Evolutionary conservation across 2,113 vertebrate species (phyloP).

Genomic region (Brienomyrus longianalis): DNA sequence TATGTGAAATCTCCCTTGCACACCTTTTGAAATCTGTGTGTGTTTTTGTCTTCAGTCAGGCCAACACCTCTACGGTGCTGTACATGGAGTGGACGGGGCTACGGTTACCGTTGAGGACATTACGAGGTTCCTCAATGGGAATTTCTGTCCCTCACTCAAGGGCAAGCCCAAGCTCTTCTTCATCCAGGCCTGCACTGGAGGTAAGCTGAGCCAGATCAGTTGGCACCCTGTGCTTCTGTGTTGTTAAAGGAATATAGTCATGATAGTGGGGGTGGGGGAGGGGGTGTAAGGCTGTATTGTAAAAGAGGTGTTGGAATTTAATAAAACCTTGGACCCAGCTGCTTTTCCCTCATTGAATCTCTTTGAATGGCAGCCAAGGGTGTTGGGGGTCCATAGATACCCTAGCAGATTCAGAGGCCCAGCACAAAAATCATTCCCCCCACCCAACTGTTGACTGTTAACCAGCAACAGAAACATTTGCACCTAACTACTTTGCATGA

Average conservation of each 20-base stretch:
- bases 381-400: background rate
- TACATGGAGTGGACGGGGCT: constrained; percentile 77
- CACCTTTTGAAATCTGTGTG: background rate
- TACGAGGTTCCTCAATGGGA: constrained; percentile 80
- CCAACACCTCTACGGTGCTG: constrained; percentile 79
- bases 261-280: background rate
- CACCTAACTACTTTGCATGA: too few relatives aligned
- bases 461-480: too few relatives aligned
- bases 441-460: too few relatives aligned
- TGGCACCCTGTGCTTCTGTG: background rate
- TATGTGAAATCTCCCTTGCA: background rate
- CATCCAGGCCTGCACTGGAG: constrained; percentile 94
- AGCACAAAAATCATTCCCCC: too few relatives aligned
- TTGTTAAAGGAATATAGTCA: background rate
- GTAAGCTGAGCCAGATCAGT: constrained; percentile 48
- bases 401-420: background rate
- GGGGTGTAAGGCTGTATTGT: background rate
- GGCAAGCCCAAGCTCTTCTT: constrained; percentile 96
- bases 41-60: constrained; percentile 61
- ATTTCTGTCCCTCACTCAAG: constrained; percentile 71
- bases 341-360: background rate
- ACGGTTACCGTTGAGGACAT: constrained; percentile 70
- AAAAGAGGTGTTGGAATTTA: background rate
- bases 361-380: too few relatives aligned
- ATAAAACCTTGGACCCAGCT: background rate